phyloP scores from a whole-genome alignment of 2,113 vertebrate genomes.

The Orycteropus afer region DNA sequence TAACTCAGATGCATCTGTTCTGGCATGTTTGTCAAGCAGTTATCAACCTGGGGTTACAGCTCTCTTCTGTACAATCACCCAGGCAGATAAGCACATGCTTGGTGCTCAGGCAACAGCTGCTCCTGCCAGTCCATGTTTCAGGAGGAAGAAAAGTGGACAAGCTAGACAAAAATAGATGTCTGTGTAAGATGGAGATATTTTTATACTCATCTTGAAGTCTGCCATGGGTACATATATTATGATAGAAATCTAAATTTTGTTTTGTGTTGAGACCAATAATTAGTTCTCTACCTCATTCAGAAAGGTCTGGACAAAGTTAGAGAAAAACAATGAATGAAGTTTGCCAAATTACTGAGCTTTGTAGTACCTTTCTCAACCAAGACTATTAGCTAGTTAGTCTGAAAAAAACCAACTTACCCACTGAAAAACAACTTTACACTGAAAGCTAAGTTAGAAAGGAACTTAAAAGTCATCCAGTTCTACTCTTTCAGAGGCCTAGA shows the following conservation, averaged over 20 bases:
- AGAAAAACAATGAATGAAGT: conserved; percentile 28
- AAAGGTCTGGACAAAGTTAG: not conserved
- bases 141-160: not conserved
- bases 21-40: not conserved
- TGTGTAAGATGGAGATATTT: not conserved
- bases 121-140: not conserved
- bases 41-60: not conserved
- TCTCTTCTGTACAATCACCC: not conserved
- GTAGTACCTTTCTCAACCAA: not conserved
- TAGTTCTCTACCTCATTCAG: not conserved
- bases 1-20: not conserved
- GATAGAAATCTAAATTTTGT: not conserved
- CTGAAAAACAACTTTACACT: not conserved
- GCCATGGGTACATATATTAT: not conserved
- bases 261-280: not conserved
- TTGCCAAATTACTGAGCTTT: not conserved
- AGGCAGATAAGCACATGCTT: not conserved
- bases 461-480: not conserved
- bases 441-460: not conserved
- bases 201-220: not conserved
- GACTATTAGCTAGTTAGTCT: not conserved
- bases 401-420: not conserved
- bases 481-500: not conserved
- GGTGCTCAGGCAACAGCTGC: not conserved
- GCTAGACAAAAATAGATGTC: not conserved